phyloP scores from a whole-genome alignment of 2,888 invertebrate species.

The Lochmaea capreae region DNA sequence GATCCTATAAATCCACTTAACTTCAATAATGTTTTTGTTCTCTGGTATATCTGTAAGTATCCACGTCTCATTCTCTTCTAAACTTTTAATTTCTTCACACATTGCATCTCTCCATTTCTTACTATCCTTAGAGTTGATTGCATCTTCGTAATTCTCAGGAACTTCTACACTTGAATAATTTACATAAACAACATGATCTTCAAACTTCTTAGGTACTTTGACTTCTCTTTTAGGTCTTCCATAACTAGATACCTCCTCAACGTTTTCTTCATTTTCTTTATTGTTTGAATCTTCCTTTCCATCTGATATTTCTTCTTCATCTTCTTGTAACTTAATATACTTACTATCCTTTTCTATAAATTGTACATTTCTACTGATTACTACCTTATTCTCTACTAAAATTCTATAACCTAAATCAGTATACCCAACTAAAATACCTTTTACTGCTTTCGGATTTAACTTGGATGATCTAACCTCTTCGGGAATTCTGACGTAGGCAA shows the following conservation, averaged over 20 bases:
- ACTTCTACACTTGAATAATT: background rate
- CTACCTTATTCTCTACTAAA: background rate
- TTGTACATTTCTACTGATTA: background rate
- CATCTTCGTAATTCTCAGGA: background rate
- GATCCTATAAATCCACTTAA: constrained; percentile 3
- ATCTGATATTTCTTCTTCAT: no score
- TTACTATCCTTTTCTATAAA: no score
- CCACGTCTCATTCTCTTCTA: background rate
- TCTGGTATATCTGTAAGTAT: background rate
- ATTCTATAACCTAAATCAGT: background rate
- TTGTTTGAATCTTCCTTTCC: no score
- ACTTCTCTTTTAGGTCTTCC: background rate
- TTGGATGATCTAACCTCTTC: background rate
- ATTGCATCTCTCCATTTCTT: background rate
- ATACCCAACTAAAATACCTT: background rate
- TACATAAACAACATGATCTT: background rate
- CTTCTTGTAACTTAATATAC: no score
- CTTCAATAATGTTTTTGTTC: background rate
- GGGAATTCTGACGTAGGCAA: no score
- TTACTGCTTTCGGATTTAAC: background rate
- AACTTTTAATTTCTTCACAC: no score
- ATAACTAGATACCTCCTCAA: background rate
- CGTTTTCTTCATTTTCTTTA: no score
- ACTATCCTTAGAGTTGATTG: background rate
- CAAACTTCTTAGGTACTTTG: background rate